Evolutionary conservation across 2,888 invertebrate species (phyloP).

Genomic region (Morpho achilles): DNA sequence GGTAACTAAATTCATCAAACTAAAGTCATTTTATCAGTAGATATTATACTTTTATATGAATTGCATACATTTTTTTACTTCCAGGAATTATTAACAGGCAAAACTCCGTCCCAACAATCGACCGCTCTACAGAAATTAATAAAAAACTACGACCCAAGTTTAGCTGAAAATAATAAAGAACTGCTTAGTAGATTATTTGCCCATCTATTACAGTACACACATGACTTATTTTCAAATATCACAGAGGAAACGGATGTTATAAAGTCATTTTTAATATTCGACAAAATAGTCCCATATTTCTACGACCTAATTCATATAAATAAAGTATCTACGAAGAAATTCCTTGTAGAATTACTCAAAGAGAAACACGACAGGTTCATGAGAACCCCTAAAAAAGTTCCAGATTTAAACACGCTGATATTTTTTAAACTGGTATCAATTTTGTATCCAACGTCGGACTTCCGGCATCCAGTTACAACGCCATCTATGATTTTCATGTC

Average conservation of each 20-base stretch:
- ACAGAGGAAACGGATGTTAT: slow-evolving; percentile 58
- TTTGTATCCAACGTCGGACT: slow-evolving; percentile 94
- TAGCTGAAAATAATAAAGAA: slow-evolving; percentile 88
- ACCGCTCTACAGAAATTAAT: slow-evolving; percentile 89
- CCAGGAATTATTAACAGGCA: slow-evolving; percentile 79
- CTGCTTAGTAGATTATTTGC: slow-evolving; percentile 86
- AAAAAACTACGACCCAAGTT: slow-evolving; percentile 91
- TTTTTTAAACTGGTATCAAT: slow-evolving; percentile 90
- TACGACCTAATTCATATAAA: slow-evolving; percentile 86
- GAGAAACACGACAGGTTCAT: slow-evolving; percentile 84
- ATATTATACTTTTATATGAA: not conserved
- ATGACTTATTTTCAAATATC: slow-evolving; percentile 79
- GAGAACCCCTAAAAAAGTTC: slow-evolving; percentile 79
- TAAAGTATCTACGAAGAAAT: slow-evolving; percentile 82
- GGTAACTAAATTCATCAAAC: too few relatives aligned
- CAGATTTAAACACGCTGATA: slow-evolving; percentile 84
- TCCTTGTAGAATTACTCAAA: slow-evolving; percentile 83
- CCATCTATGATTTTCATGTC: slow-evolving; percentile 91
- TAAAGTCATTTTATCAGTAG: not conserved
- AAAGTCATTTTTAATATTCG: slow-evolving; percentile 80
- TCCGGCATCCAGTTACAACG: slow-evolving; percentile 92
- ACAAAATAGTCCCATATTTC: slow-evolving; percentile 77
- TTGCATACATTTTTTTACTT: slow-evolving; percentile 28
- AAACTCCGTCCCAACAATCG: slow-evolving; percentile 82
- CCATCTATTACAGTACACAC: slow-evolving; percentile 87